These are phyloP conservation scores for Sardina pilchardus DNA, from an alignment of 2,113 vertebrate species.

Conservation along the genomic window DNA sequence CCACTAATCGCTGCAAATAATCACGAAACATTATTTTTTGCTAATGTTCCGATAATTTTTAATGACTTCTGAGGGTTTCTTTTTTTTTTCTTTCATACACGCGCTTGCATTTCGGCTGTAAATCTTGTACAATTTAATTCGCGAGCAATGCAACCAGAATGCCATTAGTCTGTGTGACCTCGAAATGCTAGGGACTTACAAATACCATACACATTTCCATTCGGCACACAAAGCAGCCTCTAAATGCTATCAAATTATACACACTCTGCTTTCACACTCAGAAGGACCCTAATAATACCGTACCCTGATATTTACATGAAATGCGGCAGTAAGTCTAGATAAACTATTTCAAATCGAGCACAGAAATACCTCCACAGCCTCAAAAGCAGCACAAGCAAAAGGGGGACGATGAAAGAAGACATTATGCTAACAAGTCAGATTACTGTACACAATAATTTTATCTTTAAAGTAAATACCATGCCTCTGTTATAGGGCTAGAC, in stretches of 20 bases:
- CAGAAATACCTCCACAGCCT: slow-evolving; percentile 69
- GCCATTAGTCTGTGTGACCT: slow-evolving; percentile 71
- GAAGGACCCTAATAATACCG: slow-evolving; percentile 72
- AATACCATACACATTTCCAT: slow-evolving; percentile 64
- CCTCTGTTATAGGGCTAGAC: slow-evolving; percentile 58
- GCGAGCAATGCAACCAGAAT: slow-evolving; percentile 60
- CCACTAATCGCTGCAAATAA: slow-evolving; percentile 13
- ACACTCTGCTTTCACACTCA: slow-evolving; percentile 66
- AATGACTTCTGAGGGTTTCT: slow-evolving; percentile 52
- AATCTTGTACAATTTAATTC: slow-evolving; percentile 67
- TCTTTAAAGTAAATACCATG: slow-evolving; percentile 83
- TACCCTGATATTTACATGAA: slow-evolving; percentile 77
- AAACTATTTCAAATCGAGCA: slow-evolving; percentile 73
- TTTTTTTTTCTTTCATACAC: slow-evolving; percentile 52
- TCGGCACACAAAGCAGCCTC: slow-evolving; percentile 63
- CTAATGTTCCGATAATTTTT: slow-evolving; percentile 48
- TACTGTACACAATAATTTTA: slow-evolving; percentile 84
- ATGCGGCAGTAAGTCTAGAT: slow-evolving; percentile 69
- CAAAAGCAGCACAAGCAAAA: slow-evolving; percentile 45
- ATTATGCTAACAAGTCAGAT: slow-evolving; percentile 83
- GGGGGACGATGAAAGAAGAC: slow-evolving; percentile 73
- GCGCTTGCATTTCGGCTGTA: slow-evolving; percentile 45
- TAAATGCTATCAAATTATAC: slow-evolving; percentile 77
- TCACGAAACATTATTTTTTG: slow-evolving; percentile 47
- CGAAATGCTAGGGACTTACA: slow-evolving; percentile 65